Base-by-base conservation (phyloP, 2,113 vertebrate genomes). In the Casuarius casuarius region DNA sequence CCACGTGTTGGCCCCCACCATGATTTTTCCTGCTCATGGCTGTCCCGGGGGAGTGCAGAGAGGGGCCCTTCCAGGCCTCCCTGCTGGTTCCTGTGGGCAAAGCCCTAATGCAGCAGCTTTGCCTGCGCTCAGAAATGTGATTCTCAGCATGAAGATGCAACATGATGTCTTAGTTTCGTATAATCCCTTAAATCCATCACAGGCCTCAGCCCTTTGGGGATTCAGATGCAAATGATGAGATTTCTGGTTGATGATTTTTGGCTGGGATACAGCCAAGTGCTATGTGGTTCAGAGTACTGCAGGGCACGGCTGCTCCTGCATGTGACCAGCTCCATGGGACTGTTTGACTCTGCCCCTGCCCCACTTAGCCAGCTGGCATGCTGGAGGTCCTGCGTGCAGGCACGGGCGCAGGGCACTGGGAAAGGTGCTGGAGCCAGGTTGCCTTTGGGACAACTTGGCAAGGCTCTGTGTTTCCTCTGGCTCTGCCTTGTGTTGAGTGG, bases 151-250 rank as follows among this genome's bases (percentile, higher is more conserved):
- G 97, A 95, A 96, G 97, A 96, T 97, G 90, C 97, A 95, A 97
- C 95, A 97, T 96, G 96, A 97, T 97, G 97, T 96, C 97, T 97
- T 95, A 93, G 97, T 97, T 97, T 97, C 15, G 3, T 95, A 92
- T 96, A 97, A 97, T 97, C 96, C 95, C 79, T 96, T 97, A 97
- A 97, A 97, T 97, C 97, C 94, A 97, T 97, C 97, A 95, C 93
- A 96, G 95, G 88, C 93, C 87, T 87, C 83, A 92, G 81, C 92
- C 95, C 96, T 94, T 89, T 92, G 92, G 97, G 97, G 93, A 96
- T 97, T 95, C 90, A 93, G 79, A 97, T 96, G 93, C 96, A 97
- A 95, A 97, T 96, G 90, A 95, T 80, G 93, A 96, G 95, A 96
- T 92, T 96, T 96, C 90, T 95, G 92, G 92, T 95, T 94, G 95